Evolutionary conservation across 2,888 invertebrate genomes (phyloP).

Genomic region (Psococerastis gibbosa): DNA sequence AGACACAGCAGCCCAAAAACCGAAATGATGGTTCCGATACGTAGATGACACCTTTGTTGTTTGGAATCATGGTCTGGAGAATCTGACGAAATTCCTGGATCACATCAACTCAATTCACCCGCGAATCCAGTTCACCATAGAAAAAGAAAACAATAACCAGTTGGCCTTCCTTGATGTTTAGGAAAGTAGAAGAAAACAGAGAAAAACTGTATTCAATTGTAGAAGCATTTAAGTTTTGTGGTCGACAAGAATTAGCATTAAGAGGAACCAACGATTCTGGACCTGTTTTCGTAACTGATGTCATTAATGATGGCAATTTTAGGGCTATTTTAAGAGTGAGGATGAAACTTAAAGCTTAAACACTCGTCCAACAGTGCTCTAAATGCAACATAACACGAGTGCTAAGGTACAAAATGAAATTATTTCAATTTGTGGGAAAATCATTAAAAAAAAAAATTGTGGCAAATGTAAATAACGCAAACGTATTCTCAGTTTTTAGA

Average conservation of each 20-base stretch:
- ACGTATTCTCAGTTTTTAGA: slow-evolving; percentile 15
- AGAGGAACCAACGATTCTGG: slow-evolving; percentile 10
- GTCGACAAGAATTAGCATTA: slow-evolving; percentile 4
- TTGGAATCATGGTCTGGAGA: too few relatives aligned
- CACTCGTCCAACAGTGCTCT: slow-evolving; percentile 13
- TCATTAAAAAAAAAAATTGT: slow-evolving; percentile 13
- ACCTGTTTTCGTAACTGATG: slow-evolving; percentile 8
- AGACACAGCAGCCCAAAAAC: too few relatives aligned
- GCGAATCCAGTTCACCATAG: too few relatives aligned
- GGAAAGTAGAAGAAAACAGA: slow-evolving; percentile 12
- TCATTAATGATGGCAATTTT: slow-evolving; percentile 17
- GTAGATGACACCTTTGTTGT: too few relatives aligned
- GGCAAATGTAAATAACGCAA: slow-evolving; percentile 12
- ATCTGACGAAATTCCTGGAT: too few relatives aligned
- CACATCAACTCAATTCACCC: too few relatives aligned
- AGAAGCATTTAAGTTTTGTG: not conserved
- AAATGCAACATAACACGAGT: slow-evolving; percentile 16
- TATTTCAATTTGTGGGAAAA: slow-evolving; percentile 13
- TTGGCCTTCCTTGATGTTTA: slow-evolving; percentile 1
- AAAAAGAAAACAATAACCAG: not conserved
- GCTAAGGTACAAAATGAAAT: slow-evolving; percentile 16
- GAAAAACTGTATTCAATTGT: slow-evolving; percentile 6
- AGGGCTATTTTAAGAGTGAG: slow-evolving; percentile 15
- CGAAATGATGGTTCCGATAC: too few relatives aligned
- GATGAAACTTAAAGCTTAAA: slow-evolving; percentile 14